phyloP scores from a whole-genome alignment of 2,888 invertebrate species.

The Pristionchus exspectatus region DNA sequence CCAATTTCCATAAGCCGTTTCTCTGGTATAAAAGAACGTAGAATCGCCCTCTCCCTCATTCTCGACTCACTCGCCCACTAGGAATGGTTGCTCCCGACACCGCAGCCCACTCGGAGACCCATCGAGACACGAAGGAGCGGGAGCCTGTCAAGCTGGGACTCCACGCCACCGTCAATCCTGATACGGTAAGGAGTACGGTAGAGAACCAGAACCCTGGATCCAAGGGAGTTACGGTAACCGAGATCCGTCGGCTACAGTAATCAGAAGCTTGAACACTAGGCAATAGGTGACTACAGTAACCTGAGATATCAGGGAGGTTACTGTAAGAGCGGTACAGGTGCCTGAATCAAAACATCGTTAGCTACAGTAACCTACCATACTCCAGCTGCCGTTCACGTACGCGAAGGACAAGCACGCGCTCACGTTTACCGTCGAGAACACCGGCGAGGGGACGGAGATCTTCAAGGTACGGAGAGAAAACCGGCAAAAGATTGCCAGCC shows the following conservation, averaged over 20 bases:
- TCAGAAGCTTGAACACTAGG: no score
- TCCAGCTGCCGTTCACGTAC: constrained; percentile 15
- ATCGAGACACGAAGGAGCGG: background rate
- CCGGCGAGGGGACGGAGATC: background rate
- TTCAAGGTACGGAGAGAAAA: background rate
- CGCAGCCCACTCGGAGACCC: constrained; percentile 2
- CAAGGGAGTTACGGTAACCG: background rate
- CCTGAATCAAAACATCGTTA: background rate
- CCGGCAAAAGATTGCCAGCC: constrained; percentile 56
- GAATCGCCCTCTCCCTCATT: background rate
- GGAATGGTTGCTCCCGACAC: background rate
- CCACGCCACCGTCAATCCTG: background rate
- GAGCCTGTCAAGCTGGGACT: background rate
- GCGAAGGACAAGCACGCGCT: constrained; percentile 20
- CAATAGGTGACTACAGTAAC: background rate
- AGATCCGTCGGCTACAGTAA: background rate
- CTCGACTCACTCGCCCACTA: background rate
- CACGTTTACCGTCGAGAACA: constrained; percentile 14
- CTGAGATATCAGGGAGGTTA: background rate
- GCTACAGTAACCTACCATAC: background rate
- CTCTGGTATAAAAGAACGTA: background rate
- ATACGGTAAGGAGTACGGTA: background rate
- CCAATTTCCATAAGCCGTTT: background rate
- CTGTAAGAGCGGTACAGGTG: background rate
- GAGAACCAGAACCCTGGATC: background rate